Evolutionary conservation across 2,888 invertebrate genomes (phyloP), one percentile per base, ranked within the genome.

Genomic region (Oxystoma pomonae): DNA sequence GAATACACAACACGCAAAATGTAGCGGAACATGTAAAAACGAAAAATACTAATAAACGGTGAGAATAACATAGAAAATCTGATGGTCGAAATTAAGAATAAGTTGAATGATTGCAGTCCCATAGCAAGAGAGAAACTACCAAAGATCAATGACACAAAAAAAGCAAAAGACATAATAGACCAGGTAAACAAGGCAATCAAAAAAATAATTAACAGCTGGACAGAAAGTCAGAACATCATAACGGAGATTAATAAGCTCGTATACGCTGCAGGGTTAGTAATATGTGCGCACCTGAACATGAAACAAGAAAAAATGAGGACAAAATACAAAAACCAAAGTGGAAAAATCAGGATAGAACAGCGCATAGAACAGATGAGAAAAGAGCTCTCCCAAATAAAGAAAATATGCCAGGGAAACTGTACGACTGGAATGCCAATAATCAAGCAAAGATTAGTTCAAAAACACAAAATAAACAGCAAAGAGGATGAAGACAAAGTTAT

Each of bases 281-380:
- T 50, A 50, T 50, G n/a, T n/a, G n/a, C n/a, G n/a, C n/a, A n/a
- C n/a, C n/a, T n/a, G n/a, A n/a, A n/a, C n/a, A n/a, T n/a, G n/a
- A n/a, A n/a, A n/a, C n/a, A n/a, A n/a, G n/a, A n/a, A n/a, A n/a
- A n/a, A 50, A n/a, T n/a, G 50, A n/a, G n/a, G 50, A n/a, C n/a
- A 50, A 9, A 50, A 50, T 50, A 12, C 50, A 50, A n/a, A 50
- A 50, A 50, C 12, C n/a, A 50, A n/a, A n/a, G n/a, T n/a, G n/a
- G 50, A n/a, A 50, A 50, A n/a, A 50, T 50, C n/a, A 50, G 50
- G 50, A 50, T 50, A 50, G 50, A 50, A 50, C 50, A 50, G n/a
- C 9, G n/a, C 12, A 50, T 50, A 50, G 50, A 9, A 50, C 50
- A 50, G 50, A 50, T n/a, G n/a, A 50, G 50, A n/a, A 50, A 50